Conservation (phyloP, 2,797 vertebrate species). For the Microtus obscurus region DNA sequence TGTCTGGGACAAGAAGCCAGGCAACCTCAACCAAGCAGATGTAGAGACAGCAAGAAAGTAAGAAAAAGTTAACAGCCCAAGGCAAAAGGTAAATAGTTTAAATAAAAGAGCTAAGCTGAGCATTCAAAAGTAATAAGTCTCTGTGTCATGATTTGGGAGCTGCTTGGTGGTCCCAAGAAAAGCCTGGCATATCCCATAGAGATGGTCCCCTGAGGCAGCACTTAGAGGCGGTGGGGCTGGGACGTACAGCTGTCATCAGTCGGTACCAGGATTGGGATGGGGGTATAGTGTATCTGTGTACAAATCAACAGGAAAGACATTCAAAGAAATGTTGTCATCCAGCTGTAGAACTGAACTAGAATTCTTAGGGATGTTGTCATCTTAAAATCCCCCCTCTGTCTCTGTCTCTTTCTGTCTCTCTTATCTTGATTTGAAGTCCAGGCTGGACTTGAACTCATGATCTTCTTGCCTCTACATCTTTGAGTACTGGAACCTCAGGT, state of each 20-base stretch:
- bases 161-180: background rate
- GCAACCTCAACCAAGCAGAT: background rate
- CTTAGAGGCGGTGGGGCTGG: background rate
- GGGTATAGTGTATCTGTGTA: background rate
- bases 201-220: background rate
- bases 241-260: background rate
- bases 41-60: background rate
- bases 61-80: background rate
- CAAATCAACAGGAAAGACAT: constrained; percentile 18
- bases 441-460: background rate
- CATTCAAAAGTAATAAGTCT: background rate
- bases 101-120: background rate
- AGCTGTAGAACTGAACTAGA: background rate
- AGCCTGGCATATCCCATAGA: background rate
- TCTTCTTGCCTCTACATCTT: background rate
- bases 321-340: background rate
- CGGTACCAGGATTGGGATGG: background rate
- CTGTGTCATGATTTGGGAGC: background rate
- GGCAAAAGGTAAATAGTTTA: background rate
- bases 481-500: background rate
- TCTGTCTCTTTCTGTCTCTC: background rate
- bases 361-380: constrained; percentile 2
- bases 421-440: background rate
- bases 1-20: background rate
- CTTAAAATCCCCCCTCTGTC: background rate